Evolutionary conservation across 2,888 invertebrate species (phyloP).

Genomic region (Thelaira solivaga): DNA sequence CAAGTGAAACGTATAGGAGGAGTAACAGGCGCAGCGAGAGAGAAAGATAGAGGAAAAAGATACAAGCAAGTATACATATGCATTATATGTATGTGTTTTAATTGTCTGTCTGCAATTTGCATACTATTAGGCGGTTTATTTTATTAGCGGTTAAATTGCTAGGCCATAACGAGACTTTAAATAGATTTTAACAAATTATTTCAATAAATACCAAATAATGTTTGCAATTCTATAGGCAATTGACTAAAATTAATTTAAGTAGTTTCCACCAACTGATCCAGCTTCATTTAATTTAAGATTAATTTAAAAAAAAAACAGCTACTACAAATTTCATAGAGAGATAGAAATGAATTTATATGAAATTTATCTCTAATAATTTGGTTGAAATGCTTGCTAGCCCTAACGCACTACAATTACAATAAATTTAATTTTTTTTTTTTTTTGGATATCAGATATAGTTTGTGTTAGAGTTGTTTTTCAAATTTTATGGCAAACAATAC

Average conservation of each 20-base stretch:
- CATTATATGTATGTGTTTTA: slow-evolving; percentile 5
- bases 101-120: slow-evolving; percentile 29
- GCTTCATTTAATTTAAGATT: slow-evolving; percentile 24
- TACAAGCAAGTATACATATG: neutral
- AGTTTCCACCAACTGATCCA: too few species aligned
- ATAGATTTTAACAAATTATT: slow-evolving; percentile 45
- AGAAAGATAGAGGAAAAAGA: neutral
- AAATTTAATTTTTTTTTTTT: slow-evolving; percentile 18
- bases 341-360: slow-evolving; percentile 22
- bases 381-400: slow-evolving; percentile 26
- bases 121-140: slow-evolving; percentile 46
- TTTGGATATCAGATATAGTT: too few species aligned
- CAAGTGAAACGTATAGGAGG: neutral
- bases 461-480: too few species aligned
- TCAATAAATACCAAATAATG: slow-evolving; percentile 10
- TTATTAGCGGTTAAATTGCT: slow-evolving; percentile 19
- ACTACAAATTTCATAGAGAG: slow-evolving; percentile 12
- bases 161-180: slow-evolving; percentile 35
- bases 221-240: slow-evolving; percentile 7
- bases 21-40: neutral
- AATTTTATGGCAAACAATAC: slow-evolving; percentile 2
- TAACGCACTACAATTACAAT: slow-evolving; percentile 27
- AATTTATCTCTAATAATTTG: slow-evolving; percentile 27
- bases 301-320: slow-evolving; percentile 18
- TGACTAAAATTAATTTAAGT: neutral